Base-by-base conservation (phyloP, 2,797 vertebrate species). In the Echeneis naucrates region DNA sequence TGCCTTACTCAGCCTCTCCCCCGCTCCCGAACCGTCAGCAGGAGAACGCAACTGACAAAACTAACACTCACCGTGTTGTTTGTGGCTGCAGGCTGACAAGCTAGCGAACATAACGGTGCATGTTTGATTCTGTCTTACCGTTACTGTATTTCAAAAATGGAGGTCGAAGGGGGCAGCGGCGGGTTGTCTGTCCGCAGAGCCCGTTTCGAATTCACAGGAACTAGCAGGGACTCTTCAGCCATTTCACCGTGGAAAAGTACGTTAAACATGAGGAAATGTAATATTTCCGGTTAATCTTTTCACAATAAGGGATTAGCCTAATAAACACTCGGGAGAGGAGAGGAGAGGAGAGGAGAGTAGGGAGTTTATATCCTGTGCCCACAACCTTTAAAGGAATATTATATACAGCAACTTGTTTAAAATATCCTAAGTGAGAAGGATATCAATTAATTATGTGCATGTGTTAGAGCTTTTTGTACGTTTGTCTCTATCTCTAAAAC, bases 141-240 rank as follows among this genome's bases (percentile, higher is more conserved):
- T 87, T n/a, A 4, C 40, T 38, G 30, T 42, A 51, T 42, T 64
- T 19, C 23, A 10, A 30, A 57, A 33, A 48, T 16, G 77, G 70
- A 60, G 81, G 33, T 48, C 54, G 65, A 42, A 37, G 66, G 53
- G 75, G 64, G 44, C 62, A 23, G 68, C 57, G 63, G 62, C 44
- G 76, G 80, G 74, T 70, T 73, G 82, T 87, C 78, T 69, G 82
- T 92, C 88, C 85, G 83, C 86, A 42, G 71, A 84, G 56, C 54
- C 87, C 79, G 88, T 82, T 79, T 81, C 72, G 60, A 89, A 81
- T 86, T 81, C 80, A 66, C 87, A 80, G 84, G 84, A 92, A 87
- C 82, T 80, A 78, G 82, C 74, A 68, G 53, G 80, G 57, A 74
- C 74, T 89, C 70, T 74, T 75, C 84, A 38, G 84, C 81, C 87